Evolutionary conservation across 2,797 vertebrate genomes (phyloP), one percentile per base, ranked within the genome.

Genomic region (Hyperoplus lanceolatus): DNA sequence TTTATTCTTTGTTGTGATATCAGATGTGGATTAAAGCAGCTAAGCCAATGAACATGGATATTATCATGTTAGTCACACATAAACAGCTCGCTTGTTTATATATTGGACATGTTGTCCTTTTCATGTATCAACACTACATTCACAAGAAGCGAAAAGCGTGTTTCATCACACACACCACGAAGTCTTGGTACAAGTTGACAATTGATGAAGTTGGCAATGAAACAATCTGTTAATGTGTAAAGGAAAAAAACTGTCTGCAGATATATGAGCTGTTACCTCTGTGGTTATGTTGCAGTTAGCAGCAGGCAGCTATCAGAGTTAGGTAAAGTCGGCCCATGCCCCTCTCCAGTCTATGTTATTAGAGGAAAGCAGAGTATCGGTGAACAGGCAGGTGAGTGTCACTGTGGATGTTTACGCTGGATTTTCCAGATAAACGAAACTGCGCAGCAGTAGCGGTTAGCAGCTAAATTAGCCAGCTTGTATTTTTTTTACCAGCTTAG

Each of bases 401-500:
- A 67, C 36, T 67, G 38, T 45, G 60, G 39, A 55, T 82, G 73
- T 73, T 70, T 50, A 72, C 61, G 12, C 65, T 81, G 80, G 29
- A 29, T 29, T 81, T 86, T 83, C 73, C 54, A 65, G 45, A 54
- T 39, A 86, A 89, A 89, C 61, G 36, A 85, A 90, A 90, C 77
- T 90, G 79, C 88, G 87, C 69, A 90, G 88, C 80, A 63, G 65
- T 60, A 67, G 84, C 86, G 38, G 56, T 78, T 91, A 89, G 90
- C 91, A 51, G 64, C 73, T 66, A 72, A 39, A 58, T 79, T 90
- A 91, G 84, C 86, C 80, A 73, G 80, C 79, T 75, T 85, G 88
- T 91, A 88, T 51, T 62, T 86, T 86, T 89, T 91, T 90, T 73
- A 91, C 87, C 87, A 86, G 85, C 83, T 89, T 79, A 67, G 84